phyloP scores from a whole-genome alignment of 2,888 invertebrate genomes.

The Chelonus formosanus region DNA sequence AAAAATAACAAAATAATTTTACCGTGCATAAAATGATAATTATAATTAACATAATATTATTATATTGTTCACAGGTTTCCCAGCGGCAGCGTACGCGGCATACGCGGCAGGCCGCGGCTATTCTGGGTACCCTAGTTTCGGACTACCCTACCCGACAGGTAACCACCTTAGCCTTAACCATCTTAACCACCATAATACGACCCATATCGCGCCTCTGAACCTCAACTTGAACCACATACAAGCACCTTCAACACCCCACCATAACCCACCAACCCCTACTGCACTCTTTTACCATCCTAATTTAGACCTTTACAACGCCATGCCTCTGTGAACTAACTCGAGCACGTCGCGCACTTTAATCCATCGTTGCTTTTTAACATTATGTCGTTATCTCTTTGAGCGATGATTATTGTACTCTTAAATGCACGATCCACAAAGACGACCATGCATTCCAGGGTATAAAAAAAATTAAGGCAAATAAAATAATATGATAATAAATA shows the following conservation, averaged over 20 bases:
- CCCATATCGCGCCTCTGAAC: constrained; percentile 65
- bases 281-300: constrained; percentile 66
- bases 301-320: constrained; percentile 65
- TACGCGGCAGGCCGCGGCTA: constrained; percentile 96
- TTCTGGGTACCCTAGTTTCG: constrained; percentile 97
- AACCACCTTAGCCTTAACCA: constrained; percentile 86
- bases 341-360: constrained; percentile 44
- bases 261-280: constrained; percentile 72
- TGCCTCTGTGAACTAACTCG: constrained; percentile 65
- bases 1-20: no score
- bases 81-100: constrained; percentile 94
- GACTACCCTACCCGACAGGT: constrained; percentile 98
- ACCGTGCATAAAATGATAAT: no score
- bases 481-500: no score
- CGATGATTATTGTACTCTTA: constrained; percentile 10
- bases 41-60: neutral
- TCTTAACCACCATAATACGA: constrained; percentile 67
- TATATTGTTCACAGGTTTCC: constrained; percentile 78
- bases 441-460: no score
- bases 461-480: no score
- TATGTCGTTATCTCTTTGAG: constrained; percentile 10
- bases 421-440: neutral
- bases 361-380: constrained; percentile 11
- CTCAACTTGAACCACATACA: constrained; percentile 66
- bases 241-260: constrained; percentile 69